Base-by-base conservation (phyloP, 2,113 vertebrate genomes). In the Clupea harengus region DNA sequence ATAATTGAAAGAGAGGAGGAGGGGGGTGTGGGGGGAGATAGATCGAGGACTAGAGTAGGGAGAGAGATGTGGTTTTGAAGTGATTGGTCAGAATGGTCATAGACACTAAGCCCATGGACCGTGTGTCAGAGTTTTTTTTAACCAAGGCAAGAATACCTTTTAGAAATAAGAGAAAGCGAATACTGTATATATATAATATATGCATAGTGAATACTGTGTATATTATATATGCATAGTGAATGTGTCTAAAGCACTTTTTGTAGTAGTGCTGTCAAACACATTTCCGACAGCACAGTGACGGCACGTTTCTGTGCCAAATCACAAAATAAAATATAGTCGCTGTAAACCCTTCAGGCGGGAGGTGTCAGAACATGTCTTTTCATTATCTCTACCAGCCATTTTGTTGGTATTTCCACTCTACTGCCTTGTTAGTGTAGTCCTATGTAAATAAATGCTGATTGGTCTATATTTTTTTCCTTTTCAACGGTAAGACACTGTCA, bases 1-100 rank as follows among this genome's bases (percentile, higher is more conserved):
- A 15, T 78, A 32, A 78, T 78, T 78, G 25, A 78, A 78, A 78
- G 25, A 80, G 82, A 80, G 75, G 72, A 44, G 83, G 82, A 80
- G 75, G 72, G 46, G 83, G 45, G 17, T 54, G 81, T 86, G 83
- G 25, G 78, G 67, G 44, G 78, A 54, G 44, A 54, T 50, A 80
- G 83, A 87, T 82, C 39, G 46, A 88, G 60, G 86, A 81, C n/a
- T 39, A 2, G 46, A 13, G 83, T 20, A 28, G 3, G 45, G 87
- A 88, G 57, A 85, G 25, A 60, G 54, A 82, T 17, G 25, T 28
- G 25, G 10, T 44, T 39, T 44, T 78, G 28, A 78, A 78, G 72
- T 78, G 72, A 32, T 39, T 78, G 72, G 72, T 78, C 72, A 78
- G 72, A 78, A 78, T 39, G 13, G 25, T 39, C 32, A 39, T 13